Conservation (phyloP, 2,888 invertebrate genomes). For the Drosophila paracracens region DNA sequence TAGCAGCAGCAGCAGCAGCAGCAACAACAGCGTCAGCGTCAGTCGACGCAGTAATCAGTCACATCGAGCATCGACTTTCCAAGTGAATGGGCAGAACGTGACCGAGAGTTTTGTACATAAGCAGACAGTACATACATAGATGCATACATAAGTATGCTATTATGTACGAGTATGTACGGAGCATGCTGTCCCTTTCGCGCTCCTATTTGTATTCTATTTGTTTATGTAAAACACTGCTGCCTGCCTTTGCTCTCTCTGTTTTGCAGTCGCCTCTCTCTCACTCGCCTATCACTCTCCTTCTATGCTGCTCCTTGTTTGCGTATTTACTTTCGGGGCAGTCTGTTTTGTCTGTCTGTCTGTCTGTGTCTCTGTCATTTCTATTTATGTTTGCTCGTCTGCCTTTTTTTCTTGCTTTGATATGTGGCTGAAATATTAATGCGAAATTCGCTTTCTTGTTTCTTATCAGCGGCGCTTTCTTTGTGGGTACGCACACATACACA, state of each 20-base stretch:
- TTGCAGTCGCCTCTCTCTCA: constrained; percentile 3
- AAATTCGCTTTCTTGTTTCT: constrained; percentile 35
- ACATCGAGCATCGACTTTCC: constrained; percentile 80
- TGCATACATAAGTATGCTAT: neutral
- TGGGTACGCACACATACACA: constrained; percentile 8
- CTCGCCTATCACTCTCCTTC: neutral
- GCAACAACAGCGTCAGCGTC: constrained; percentile 29
- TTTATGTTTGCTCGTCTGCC: constrained; percentile 48
- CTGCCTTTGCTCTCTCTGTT: constrained; percentile 19
- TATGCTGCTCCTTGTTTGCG: constrained; percentile 62
- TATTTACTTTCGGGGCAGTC: constrained; percentile 67
- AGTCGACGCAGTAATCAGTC: constrained; percentile 74
- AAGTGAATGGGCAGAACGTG: constrained; percentile 80
- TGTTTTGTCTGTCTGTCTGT: constrained; percentile 28
- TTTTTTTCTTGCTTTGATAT: constrained; percentile 66
- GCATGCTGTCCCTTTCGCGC: constrained; percentile 52
- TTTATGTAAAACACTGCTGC: constrained; percentile 66
- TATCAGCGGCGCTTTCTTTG: constrained; percentile 50
- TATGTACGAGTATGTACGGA: constrained; percentile 7
- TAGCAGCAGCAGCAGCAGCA: constrained; percentile 20
- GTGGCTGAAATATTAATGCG: constrained; percentile 78
- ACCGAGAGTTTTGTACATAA: constrained; percentile 57
- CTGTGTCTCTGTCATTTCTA: constrained; percentile 36
- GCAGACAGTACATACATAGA: constrained; percentile 7
- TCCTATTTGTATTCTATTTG: constrained; percentile 64